Percentiles rank a stretch among this genome's conserved stretches.
phyloP scores from a whole-genome alignment of 2,797 vertebrate genomes.

The Diplodus sargus region DNA sequence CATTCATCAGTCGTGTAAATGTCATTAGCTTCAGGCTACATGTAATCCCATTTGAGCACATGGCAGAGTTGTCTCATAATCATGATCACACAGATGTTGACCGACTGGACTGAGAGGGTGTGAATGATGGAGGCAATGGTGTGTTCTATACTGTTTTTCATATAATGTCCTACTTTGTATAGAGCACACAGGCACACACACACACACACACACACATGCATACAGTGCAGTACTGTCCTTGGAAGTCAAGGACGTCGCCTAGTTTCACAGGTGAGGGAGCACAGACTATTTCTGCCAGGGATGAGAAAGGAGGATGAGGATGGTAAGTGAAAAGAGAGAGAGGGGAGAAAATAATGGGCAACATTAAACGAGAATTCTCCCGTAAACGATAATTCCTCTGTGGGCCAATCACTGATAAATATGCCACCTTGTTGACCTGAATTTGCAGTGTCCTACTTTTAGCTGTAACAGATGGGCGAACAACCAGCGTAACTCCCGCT shows the following conservation, averaged over 20 bases:
- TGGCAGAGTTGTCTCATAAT: slow-evolving; percentile 49
- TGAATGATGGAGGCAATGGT: slow-evolving; percentile 33
- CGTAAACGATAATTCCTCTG: neutral
- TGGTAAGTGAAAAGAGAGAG: neutral
- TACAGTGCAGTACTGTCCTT: slow-evolving; percentile 42
- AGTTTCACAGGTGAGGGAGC: slow-evolving; percentile 74
- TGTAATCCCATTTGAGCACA: slow-evolving; percentile 58
- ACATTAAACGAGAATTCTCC: neutral
- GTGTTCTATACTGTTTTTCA: slow-evolving; percentile 32
- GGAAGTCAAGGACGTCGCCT: slow-evolving; percentile 65
- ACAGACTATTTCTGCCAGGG: slow-evolving; percentile 54
- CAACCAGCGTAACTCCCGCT: neutral
- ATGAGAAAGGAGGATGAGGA: slow-evolving; percentile 10
- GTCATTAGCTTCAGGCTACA: slow-evolving; percentile 60
- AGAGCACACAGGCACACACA: slow-evolving; percentile 1
- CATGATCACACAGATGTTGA: slow-evolving; percentile 48
- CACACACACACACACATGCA: slow-evolving; percentile 13
- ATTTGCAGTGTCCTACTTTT: slow-evolving; percentile 28
- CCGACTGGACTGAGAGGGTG: slow-evolving; percentile 34
- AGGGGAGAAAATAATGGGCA: neutral
- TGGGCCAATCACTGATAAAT: slow-evolving; percentile 20
- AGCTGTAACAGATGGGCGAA: slow-evolving; percentile 16
- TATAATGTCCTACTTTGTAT: slow-evolving; percentile 6
- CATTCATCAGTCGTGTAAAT: slow-evolving; percentile 55
- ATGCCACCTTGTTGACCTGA: slow-evolving; percentile 26